Evolutionary conservation across 1,140 invertebrate species (phyloP), one percentile per base, ranked within the genome.

Genomic region (Cyphomyrmex costatus): DNA sequence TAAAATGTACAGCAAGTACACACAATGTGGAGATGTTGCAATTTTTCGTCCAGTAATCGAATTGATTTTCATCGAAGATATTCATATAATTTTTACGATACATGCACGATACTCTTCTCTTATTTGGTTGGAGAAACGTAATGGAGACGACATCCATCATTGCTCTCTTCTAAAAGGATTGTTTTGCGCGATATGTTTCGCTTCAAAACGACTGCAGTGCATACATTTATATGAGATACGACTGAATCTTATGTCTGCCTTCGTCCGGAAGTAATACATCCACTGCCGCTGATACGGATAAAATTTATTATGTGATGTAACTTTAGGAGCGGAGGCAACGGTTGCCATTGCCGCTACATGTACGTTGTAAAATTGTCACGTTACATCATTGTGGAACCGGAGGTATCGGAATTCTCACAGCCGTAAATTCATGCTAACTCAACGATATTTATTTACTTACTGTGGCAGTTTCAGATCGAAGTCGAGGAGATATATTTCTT

Each of bases 141-240:
- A 58, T 33, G 27, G 12, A 6, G 16, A 61, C 8, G 33, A 77
- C 21, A 19, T 63, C 24, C 27, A 46, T 63, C 56, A 77, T 61
- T 42, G 33, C 19, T 19, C 24, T 63, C 21, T 63, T 63, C 56
- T 8, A 10, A 61, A 77, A 24, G 56, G 24, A 77, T 77, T 77
- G 56, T 77, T 46, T 77, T 24, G 24, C 16, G 36, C 56, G 21
- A 77, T 61, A 77, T 16, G 24, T 63, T 77, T 63, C 21, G 6
- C 21, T 19, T 63, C 33, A 46, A 77, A 77, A 77, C 27, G 42
- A n/a, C 19, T 51, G 60, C n/a, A 27, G n/a, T 24, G 16, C 27
- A 79, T 66, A 79, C 56, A 77, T 77, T 74, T 61, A 61, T 19
- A 46, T 61, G 74, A 77, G 42, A 77, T 77, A 77, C 14, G 30